These are phyloP conservation scores for Linepithema humile DNA, from an alignment of 1,140 invertebrate species.

Conservation along the genomic window DNA sequence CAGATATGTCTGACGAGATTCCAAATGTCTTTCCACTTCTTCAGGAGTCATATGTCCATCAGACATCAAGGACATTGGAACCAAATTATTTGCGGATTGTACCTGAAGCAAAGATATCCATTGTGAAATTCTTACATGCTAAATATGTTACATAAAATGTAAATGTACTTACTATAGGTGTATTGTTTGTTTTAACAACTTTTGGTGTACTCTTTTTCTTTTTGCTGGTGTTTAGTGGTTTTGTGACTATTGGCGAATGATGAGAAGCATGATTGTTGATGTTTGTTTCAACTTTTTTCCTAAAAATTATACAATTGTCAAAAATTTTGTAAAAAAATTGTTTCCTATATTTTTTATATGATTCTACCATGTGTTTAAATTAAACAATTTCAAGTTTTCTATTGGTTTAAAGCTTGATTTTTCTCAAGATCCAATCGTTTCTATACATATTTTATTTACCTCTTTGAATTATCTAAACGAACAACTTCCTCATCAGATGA, in stretches of 20 bases:
- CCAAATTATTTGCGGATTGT: conserved; percentile 77
- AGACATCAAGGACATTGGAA: conserved; percentile 84
- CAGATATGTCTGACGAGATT: conserved; percentile 92
- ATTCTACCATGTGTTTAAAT: no score
- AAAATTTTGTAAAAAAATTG: not conserved
- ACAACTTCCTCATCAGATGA: conserved; percentile 93
- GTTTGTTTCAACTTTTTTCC: conserved; percentile 82
- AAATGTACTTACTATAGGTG: conserved; percentile 76
- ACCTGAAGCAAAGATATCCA: conserved; percentile 62
- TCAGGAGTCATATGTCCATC: conserved; percentile 96
- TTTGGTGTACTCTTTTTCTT: conserved; percentile 83
- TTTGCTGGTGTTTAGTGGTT: conserved; percentile 81
- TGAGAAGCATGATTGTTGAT: conserved; percentile 80
- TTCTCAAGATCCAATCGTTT: no score
- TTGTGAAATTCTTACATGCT: not conserved
- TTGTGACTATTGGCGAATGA: conserved; percentile 78
- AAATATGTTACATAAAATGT: not conserved
- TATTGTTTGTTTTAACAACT: conserved; percentile 78
- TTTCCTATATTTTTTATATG: not conserved
- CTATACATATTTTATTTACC: conserved; percentile 74
- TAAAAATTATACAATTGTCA: conserved; percentile 58
- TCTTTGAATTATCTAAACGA: conserved; percentile 85
- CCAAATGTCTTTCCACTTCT: conserved; percentile 95
- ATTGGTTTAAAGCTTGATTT: no score
- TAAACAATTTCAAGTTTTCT: no score